phyloP scores from a whole-genome alignment of 2,797 vertebrate species.

The Rhabdomys pumilio region DNA sequence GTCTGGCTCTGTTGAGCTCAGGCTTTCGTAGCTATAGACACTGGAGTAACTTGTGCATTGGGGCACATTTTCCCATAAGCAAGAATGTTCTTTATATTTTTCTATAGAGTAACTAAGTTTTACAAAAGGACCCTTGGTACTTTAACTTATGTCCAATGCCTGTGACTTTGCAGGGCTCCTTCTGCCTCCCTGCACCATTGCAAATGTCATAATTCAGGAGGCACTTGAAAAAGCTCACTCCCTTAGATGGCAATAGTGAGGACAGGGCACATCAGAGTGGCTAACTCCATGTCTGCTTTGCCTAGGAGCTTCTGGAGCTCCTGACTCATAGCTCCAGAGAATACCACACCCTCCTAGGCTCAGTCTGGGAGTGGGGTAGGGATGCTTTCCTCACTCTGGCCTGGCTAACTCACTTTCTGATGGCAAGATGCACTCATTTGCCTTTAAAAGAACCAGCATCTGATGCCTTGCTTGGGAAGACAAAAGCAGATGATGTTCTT shows the following conservation, averaged over 20 bases:
- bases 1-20: neutral
- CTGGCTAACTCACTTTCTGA: neutral
- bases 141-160: no score
- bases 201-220: neutral
- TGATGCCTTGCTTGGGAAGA: neutral
- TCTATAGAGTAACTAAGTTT: neutral
- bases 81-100: neutral
- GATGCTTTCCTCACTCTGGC: no score
- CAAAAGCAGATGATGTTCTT: neutral
- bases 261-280: fast-evolving
- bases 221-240: no score
- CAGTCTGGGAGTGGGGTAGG: fast-evolving
- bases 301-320: neutral
- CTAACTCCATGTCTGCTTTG: neutral
- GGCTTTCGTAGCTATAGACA: neutral
- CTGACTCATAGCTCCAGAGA: fast-evolving
- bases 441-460: neutral
- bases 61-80: neutral
- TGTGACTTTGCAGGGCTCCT: neutral
- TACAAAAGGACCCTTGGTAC: neutral
- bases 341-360: neutral
- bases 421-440: fast-evolving
- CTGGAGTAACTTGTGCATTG: neutral
- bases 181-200: neutral
- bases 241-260: neutral